Conservation (phyloP, 2,888 invertebrate genomes). For the Danaus chrysippus region DNA sequence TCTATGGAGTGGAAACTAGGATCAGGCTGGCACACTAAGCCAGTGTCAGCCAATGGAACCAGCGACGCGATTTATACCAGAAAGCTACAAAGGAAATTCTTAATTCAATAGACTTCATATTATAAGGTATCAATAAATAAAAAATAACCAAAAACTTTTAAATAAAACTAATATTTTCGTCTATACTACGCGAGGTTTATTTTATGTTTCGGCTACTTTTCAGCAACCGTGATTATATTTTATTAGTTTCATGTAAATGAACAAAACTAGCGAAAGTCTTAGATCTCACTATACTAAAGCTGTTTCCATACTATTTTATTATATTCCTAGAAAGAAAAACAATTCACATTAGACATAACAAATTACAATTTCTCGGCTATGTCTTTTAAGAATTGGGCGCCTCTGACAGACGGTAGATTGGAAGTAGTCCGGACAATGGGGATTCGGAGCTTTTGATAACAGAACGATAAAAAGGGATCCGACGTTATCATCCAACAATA, state of each 20-base stretch:
- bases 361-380: not conserved
- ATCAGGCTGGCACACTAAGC: slow-evolving; percentile 25
- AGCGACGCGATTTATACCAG: slow-evolving; percentile 15
- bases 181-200: no score
- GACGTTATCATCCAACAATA: slow-evolving; percentile 3
- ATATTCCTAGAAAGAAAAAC: no score
- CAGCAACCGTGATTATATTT: no score
- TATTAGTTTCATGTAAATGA: no score
- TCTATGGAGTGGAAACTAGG: slow-evolving; percentile 18
- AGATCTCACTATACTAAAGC: no score
- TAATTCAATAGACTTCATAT: not conserved
- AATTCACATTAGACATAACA: no score
- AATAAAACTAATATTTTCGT: no score
- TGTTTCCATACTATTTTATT: no score
- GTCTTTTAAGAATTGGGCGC: not conserved
- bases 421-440: not conserved
- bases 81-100: slow-evolving; percentile 5
- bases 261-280: no score
- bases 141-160: not conserved
- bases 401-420: slow-evolving; percentile 2
- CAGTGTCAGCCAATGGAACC: slow-evolving; percentile 14
- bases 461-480: not conserved
- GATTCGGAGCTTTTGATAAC: not conserved
- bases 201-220: no score
- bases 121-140: not conserved